Evolutionary conservation across 2,888 invertebrate species (phyloP).

Genomic region (Sesia bembeciformis): DNA sequence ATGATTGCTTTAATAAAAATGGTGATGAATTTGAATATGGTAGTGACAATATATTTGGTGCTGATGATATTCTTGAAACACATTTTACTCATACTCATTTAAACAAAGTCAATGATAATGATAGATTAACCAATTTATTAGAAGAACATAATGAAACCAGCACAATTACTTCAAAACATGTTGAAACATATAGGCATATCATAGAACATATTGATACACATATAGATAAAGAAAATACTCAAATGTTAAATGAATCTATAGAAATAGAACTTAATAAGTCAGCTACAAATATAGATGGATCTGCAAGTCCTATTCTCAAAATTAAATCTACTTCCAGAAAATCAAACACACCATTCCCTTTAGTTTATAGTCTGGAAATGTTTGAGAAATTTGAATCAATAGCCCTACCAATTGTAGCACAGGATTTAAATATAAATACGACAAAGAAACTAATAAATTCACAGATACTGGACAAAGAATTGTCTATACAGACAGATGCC

Average conservation of each 20-base stretch:
- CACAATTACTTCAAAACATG: too few relatives aligned
- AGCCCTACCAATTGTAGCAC: constrained; percentile 33
- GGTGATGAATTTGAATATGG: too few relatives aligned
- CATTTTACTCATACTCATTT: too few relatives aligned
- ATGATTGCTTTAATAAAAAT: too few relatives aligned
- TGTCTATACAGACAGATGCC: constrained; percentile 8
- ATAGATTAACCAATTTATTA: too few relatives aligned
- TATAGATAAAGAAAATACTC: neutral
- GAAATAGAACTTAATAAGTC: constrained; percentile 1
- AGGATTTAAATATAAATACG: constrained; percentile 22
- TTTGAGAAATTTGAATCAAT: constrained; percentile 56
- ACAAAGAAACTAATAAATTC: constrained; percentile 44
- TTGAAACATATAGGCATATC: too few relatives aligned
- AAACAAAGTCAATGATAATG: too few relatives aligned
- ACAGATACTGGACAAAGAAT: constrained; percentile 36
- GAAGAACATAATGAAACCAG: too few relatives aligned
- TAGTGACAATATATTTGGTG: too few relatives aligned
- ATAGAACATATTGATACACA: too few relatives aligned
- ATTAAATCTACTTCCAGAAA: constrained; percentile 6
- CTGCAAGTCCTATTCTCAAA: constrained; percentile 35
- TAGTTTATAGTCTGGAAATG: constrained; percentile 35
- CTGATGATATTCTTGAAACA: too few relatives aligned
- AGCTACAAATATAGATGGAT: neutral
- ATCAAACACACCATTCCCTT: constrained; percentile 15
- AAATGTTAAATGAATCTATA: constrained; percentile 1